Base-by-base conservation (phyloP, 1,140 invertebrate genomes). In the Drosophila truncata region DNA sequence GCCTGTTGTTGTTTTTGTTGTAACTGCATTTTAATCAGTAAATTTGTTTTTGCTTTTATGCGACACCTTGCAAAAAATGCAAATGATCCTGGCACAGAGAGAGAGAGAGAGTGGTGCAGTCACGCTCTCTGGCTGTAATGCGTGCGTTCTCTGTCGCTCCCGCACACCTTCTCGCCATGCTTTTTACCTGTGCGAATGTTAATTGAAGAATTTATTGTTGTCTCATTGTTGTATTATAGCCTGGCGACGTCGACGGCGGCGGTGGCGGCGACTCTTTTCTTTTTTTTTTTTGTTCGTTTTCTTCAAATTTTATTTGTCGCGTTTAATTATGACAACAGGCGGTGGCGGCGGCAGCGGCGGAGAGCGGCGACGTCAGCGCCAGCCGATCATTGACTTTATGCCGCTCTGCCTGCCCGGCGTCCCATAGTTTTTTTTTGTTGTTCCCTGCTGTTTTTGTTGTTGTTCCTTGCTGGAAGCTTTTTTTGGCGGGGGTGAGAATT, bases 131-230 rank as follows among this genome's bases (percentile, higher is more conserved):
- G 31, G n/a, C 18, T 23, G 52, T 18, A 52, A 33, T 33, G 49
- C 49, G 27, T 49, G 23, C 5, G 44, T 41, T 33, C 52, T 41
- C 47, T 62, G 33, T 29, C 59, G 31, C 42, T 41, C 44, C 35
- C 46, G 47, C 83, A 52, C 54, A 25, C 35, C 60, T 64, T 73
- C 75, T 82, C 70, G 52, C 52, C 52, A 58, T 65, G 79, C 76
- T 83, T 80, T 78, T 90, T 88, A 88, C 85, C 85, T 88, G 85
- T 83, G 78, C 81, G 80, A 88, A 90, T 88, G 85, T 90, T 88
- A 90, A 90, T 88, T 88, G 85, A 88, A 88, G 85, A 88, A 90
- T 88, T 88, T 88, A 88, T 88, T 88, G 85, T 88, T 90, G 78
- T 88, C 81, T 90, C 74, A 75, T 90, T 88, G 81, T 90, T 88